Conservation (phyloP, 2,888 invertebrate genomes). For the Glaucopsyche alexis region DNA sequence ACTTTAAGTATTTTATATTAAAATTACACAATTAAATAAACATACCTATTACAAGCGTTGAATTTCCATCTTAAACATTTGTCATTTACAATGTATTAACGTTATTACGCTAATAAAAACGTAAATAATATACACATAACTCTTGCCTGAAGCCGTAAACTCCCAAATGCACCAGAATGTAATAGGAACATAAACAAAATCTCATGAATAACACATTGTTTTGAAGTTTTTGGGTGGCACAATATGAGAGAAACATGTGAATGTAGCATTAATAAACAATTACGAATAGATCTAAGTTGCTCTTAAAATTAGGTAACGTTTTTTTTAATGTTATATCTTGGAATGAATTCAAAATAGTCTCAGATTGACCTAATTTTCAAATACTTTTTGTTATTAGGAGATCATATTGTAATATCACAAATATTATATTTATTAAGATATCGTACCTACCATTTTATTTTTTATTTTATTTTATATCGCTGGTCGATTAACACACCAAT, state of each 20-base stretch:
- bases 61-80: neutral
- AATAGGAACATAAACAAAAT: conserved; percentile 20
- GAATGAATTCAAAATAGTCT: no score
- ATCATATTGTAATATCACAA: no score
- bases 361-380: no score
- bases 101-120: conserved; percentile 26
- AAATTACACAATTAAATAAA: no score
- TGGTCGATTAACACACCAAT: neutral
- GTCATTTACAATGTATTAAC: conserved; percentile 4
- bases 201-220: conserved; percentile 7
- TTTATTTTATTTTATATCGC: no score
- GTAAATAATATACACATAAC: conserved; percentile 14
- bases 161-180: conserved; percentile 15
- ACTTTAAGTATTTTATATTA: no score
- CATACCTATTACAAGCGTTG: no score
- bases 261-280: neutral
- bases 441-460: no score
- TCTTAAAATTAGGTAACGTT: no score
- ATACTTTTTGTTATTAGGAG: no score
- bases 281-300: neutral
- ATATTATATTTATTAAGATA: no score
- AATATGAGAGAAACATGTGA: neutral
- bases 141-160: conserved; percentile 19
- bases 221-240: conserved; percentile 24
- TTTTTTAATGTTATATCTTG: no score